Evolutionary conservation across 2,113 vertebrate species (phyloP).

Genomic region (Eulacestoma nigropectus): DNA sequence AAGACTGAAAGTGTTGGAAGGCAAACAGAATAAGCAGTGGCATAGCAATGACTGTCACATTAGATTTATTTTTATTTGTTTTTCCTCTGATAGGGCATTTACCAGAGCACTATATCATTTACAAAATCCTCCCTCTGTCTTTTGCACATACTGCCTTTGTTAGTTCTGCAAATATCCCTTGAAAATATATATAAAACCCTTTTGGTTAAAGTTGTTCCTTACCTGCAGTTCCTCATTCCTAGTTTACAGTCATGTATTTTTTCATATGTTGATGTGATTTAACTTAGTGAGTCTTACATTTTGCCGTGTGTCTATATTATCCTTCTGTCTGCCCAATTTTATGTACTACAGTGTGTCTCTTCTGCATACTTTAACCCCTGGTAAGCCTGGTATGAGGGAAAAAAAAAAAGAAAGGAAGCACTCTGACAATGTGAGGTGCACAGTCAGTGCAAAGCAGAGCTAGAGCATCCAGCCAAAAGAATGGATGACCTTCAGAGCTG

Average conservation of each 20-base stretch:
- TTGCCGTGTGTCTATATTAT: neutral
- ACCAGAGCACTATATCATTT: neutral
- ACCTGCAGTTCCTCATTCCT: neutral
- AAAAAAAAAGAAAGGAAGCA: neutral
- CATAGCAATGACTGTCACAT: neutral
- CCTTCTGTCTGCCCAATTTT: neutral
- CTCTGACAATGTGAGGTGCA: neutral
- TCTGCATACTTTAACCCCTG: neutral
- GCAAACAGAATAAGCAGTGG: neutral
- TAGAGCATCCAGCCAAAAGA: neutral
- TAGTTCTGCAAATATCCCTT: neutral
- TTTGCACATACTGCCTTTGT: neutral
- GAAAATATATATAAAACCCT: neutral
- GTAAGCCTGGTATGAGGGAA: neutral
- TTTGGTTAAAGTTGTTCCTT: neutral
- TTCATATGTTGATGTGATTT: neutral
- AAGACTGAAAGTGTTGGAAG: neutral
- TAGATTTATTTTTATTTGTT: neutral
- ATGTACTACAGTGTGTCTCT: neutral
- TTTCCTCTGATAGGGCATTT: neutral
- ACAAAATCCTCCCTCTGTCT: neutral
- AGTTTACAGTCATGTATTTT: neutral
- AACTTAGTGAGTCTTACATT: neutral
- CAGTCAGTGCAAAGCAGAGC: neutral
- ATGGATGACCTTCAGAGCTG: neutral